These are phyloP conservation scores for Ephestia elutella DNA, from an alignment of 1,140 invertebrate genomes.

Conservation along the genomic window DNA sequence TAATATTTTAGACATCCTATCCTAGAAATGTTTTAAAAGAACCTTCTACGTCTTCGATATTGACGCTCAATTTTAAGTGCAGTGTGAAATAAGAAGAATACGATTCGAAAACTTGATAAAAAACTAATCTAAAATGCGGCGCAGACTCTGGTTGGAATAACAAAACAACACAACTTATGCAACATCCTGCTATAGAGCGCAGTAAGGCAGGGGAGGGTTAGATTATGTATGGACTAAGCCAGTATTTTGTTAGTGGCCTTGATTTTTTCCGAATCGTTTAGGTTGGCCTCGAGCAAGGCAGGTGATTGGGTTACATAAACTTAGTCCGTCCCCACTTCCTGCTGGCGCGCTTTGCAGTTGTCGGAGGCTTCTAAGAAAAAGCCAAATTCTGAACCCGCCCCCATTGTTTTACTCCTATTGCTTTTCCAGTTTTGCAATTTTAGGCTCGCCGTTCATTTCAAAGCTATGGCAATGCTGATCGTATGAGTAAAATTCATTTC, in stretches of 20 bases:
- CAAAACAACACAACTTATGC: constrained; percentile 70
- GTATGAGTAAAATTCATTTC: not conserved
- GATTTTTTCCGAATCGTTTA: constrained; percentile 59
- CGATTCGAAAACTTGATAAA: constrained; percentile 40
- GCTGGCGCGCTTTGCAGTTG: constrained; percentile 67
- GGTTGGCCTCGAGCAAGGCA: constrained; percentile 64
- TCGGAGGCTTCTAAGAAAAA: constrained; percentile 68
- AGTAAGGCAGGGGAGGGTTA: constrained; percentile 46
- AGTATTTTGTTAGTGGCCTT: constrained; percentile 63
- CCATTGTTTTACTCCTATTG: constrained; percentile 61
- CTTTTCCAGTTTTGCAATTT: constrained; percentile 49
- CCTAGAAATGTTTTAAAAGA: constrained; percentile 13
- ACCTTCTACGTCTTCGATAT: constrained; percentile 25
- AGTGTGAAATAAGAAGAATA: constrained; percentile 36
- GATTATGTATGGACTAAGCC: constrained; percentile 50
- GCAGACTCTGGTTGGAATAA: constrained; percentile 52
- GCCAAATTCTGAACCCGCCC: constrained; percentile 56
- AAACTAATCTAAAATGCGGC: constrained; percentile 69
- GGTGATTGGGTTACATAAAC: constrained; percentile 74
- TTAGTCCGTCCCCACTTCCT: constrained; percentile 71
- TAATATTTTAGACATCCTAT: constrained; percentile 29
- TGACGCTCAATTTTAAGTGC: constrained; percentile 45
- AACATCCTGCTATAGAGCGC: constrained; percentile 65
- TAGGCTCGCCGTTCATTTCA: constrained; percentile 24
- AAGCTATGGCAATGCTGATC: not conserved